A percentile compares a stretch with the other conserved stretches of the same genome.
Evolutionary conservation across 2,888 invertebrate species (phyloP).

Genomic region (Melanargia galathea): DNA sequence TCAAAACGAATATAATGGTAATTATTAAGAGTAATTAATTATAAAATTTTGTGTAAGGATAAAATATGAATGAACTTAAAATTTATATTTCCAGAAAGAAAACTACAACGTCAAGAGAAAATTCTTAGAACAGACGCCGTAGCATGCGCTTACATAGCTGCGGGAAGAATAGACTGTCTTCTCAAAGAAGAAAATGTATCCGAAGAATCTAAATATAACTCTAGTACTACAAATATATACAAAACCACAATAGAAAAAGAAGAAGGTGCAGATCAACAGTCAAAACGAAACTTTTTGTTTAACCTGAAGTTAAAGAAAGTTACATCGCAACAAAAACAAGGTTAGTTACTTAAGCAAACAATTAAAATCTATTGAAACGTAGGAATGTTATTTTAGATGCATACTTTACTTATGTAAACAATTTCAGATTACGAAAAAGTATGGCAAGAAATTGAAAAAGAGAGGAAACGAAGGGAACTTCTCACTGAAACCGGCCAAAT

Average conservation of each 20-base stretch:
- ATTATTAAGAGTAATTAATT: slow-evolving; percentile 33
- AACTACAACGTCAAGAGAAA: slow-evolving; percentile 84
- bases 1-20: slow-evolving; percentile 83
- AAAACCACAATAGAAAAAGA: slow-evolving; percentile 42
- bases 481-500: slow-evolving; percentile 41
- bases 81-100: slow-evolving; percentile 63
- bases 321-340: slow-evolving; percentile 80
- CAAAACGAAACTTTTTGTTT: slow-evolving; percentile 83
- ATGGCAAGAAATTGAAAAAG: slow-evolving; percentile 85
- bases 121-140: slow-evolving; percentile 76
- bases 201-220: slow-evolving; percentile 23
- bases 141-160: slow-evolving; percentile 74
- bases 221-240: slow-evolving; percentile 13
- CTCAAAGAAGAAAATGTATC: slow-evolving; percentile 56
- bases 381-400: not conserved
- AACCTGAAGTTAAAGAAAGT: slow-evolving; percentile 82
- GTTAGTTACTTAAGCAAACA: slow-evolving; percentile 58
- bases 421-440: slow-evolving; percentile 83
- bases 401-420: not conserved
- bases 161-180: slow-evolving; percentile 59
- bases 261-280: slow-evolving; percentile 51
- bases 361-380: too few species aligned
- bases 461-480: slow-evolving; percentile 82
- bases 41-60: not conserved
- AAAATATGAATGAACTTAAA: not conserved